Conservation (phyloP, 2,797 vertebrate species). For the Forpus xanthops region DNA sequence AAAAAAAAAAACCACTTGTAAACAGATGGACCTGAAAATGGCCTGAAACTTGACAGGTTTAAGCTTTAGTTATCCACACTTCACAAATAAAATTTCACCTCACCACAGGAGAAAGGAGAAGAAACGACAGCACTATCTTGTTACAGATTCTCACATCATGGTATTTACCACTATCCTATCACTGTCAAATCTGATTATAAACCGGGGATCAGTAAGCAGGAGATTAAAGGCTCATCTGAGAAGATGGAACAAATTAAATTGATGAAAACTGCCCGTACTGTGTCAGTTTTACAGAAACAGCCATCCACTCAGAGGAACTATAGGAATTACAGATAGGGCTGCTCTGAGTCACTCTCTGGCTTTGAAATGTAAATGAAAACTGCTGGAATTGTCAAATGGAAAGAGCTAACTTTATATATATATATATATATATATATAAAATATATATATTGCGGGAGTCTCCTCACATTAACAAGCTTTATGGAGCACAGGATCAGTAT, state of each 20-base stretch:
- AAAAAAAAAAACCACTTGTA: not conserved
- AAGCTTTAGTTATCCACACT: constrained; percentile 4
- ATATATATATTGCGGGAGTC: not conserved
- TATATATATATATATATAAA: not conserved
- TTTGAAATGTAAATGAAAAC: constrained; percentile 50
- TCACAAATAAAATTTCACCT: constrained; percentile 36
- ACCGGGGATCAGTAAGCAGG: not conserved
- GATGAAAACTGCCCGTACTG: not conserved
- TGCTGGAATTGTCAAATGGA: not conserved
- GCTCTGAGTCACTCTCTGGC: not conserved
- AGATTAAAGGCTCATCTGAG: constrained; percentile 41
- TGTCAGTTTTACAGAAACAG: not conserved
- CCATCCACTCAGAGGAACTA: not conserved
- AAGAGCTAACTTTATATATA: not conserved
- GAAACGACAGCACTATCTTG: not conserved
- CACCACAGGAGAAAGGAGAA: not conserved
- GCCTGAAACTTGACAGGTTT: not conserved
- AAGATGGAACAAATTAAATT: constrained; percentile 32
- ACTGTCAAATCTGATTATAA: constrained; percentile 38
- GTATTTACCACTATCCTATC: constrained; percentile 22
- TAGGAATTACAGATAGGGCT: not conserved
- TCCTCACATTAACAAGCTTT: not conserved
- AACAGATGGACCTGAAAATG: not conserved
- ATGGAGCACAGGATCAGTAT: not conserved
- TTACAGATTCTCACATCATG: not conserved